Base-by-base conservation (phyloP, 1,140 invertebrate genomes). In the Zelostemma sp. region DNA sequence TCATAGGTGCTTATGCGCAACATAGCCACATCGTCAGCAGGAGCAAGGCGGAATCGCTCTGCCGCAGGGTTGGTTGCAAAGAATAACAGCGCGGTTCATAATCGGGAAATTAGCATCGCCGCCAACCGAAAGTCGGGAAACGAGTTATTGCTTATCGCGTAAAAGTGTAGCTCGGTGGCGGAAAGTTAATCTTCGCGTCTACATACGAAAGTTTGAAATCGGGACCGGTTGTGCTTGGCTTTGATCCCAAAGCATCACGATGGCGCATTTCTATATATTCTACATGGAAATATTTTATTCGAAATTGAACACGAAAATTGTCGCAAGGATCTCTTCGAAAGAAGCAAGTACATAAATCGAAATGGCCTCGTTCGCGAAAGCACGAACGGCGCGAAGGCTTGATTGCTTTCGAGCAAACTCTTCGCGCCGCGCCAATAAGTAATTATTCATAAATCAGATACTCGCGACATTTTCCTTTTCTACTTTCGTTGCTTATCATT, bases 101-200 rank as follows among this genome's bases (percentile, higher is more conserved):
- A 69, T 69, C 60, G 61, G 56, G 57, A 64, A 69, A 69, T 69
- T 69, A 69, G 61, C 67, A 69, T 69, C 46, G 54, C 41, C 38
- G 45, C 40, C 12, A 47, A 55, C 31, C 49, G 31, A 48, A 55
- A 57, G 60, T 47, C 56, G 33, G 51, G 41, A 61, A 19, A 43
- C 57, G 61, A 64, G 61, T 64, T 69, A 69, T 57, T 58, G 67
- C 41, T 69, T 64, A 60, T 64, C 61, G 41, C 51, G 55, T 50
- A 65, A 65, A 51, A 47, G 65, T 41, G 55, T 51, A 55, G 54
- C 46, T 63, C 60, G 43, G 56, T 69, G 60, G 60, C 60, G 55
- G 16, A 51, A 59, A 63, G 48, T 62, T 49, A 68, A 68, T 63
- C 56, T 48, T 43, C 66, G 14, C 40, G 48, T 59, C 43, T 57